These are phyloP conservation scores for Drosophila testacea DNA, from an alignment of 2,888 invertebrate species.

Conservation along the genomic window DNA sequence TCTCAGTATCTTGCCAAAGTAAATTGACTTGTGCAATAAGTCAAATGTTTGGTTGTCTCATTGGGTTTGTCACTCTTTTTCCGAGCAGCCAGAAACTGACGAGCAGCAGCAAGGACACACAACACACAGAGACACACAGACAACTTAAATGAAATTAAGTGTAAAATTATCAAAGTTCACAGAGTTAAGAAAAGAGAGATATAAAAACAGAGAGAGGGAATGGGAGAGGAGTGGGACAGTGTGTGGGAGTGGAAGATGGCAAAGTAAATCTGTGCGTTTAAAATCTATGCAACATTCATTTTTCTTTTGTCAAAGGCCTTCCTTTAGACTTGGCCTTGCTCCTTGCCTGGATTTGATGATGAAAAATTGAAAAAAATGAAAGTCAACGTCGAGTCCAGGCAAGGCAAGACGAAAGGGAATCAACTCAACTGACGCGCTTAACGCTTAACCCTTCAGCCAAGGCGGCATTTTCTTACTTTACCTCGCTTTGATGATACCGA, in stretches of 20 bases:
- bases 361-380: constrained; percentile 79
- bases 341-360: constrained; percentile 64
- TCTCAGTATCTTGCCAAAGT: constrained; percentile 7
- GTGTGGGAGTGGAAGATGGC: constrained; percentile 14
- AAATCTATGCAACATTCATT: constrained; percentile 75
- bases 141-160: constrained; percentile 70
- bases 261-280: constrained; percentile 58
- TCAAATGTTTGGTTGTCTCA: constrained; percentile 49
- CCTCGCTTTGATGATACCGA: constrained; percentile 67
- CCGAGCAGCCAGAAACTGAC: background rate
- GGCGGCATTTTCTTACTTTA: constrained; percentile 26
- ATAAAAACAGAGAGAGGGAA: constrained; percentile 1
- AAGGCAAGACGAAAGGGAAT: constrained; percentile 27
- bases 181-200: constrained; percentile 18
- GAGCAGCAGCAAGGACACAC: constrained; percentile 1
- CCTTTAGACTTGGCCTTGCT: constrained; percentile 3
- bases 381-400: constrained; percentile 54
- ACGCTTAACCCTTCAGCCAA: constrained; percentile 66
- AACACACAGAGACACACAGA: constrained; percentile 23
- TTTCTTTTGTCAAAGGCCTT: constrained; percentile 67
- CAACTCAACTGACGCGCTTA: constrained; percentile 53
- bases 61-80: constrained; percentile 19
- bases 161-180: constrained; percentile 70
- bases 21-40: constrained; percentile 48
- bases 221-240: constrained; percentile 9